These are phyloP conservation scores for Synanthedon tipuliformis DNA, from an alignment of 2,888 invertebrate species.

Conservation along the genomic window DNA sequence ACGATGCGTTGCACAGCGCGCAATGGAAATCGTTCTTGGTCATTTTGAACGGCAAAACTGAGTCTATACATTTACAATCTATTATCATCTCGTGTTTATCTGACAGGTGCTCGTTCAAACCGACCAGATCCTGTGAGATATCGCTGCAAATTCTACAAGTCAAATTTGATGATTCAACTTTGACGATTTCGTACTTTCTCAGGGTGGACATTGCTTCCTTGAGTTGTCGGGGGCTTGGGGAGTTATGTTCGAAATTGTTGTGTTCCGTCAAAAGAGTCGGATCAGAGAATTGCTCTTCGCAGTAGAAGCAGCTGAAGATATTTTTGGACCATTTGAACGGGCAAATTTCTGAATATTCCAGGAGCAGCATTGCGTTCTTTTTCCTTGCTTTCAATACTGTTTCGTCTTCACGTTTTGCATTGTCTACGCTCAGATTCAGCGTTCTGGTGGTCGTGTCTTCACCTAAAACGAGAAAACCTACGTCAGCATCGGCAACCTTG, in stretches of 20 bases:
- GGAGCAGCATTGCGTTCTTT: constrained; percentile 30
- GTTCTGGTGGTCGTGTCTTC: background rate
- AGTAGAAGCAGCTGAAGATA: constrained; percentile 47
- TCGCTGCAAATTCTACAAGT: constrained; percentile 42
- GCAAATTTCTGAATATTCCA: constrained; percentile 44
- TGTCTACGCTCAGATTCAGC: background rate
- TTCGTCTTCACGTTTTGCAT: background rate
- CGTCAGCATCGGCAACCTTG: too few species aligned
- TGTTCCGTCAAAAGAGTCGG: constrained; percentile 36
- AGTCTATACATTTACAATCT: constrained; percentile 30
- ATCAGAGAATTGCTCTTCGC: constrained; percentile 38
- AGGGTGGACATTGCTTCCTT: constrained; percentile 30
- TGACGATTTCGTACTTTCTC: constrained; percentile 46
- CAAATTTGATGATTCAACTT: constrained; percentile 46
- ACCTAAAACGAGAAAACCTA: background rate
- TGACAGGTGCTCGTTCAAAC: constrained; percentile 39
- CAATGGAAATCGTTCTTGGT: constrained; percentile 34
- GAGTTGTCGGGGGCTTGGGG: constrained; percentile 18
- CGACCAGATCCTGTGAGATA: constrained; percentile 19
- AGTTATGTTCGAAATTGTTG: constrained; percentile 7
- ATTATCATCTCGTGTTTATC: constrained; percentile 33
- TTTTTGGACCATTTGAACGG: constrained; percentile 58
- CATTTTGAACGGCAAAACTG: constrained; percentile 47
- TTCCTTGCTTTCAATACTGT: constrained; percentile 9
- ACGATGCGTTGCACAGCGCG: constrained; percentile 36